Conservation (phyloP, 2,888 invertebrate genomes). For the Eupithecia pulchellata region DNA sequence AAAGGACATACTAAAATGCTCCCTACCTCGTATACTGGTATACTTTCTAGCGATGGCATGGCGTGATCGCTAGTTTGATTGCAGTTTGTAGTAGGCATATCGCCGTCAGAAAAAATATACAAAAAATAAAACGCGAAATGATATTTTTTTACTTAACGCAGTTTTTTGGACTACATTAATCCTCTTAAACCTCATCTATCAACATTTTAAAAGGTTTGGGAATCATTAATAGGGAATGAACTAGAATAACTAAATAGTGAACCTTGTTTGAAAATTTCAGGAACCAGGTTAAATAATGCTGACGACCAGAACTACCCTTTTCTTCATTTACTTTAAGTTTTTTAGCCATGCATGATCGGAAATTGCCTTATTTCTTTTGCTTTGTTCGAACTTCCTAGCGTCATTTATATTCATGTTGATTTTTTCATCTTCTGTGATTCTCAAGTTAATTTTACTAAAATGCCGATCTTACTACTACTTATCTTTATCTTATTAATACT, state of each 20-base stretch:
- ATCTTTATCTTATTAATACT: too few species aligned
- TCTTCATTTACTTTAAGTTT: neutral
- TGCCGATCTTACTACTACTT: too few species aligned
- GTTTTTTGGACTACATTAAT: too few species aligned
- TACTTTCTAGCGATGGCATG: neutral
- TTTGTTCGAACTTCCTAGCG: neutral
- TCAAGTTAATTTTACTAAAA: neutral
- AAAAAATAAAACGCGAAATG: neutral
- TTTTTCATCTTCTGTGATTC: neutral
- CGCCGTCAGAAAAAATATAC: neutral
- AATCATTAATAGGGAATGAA: neutral
- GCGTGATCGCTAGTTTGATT: neutral
- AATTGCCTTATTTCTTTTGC: constrained; percentile 1
- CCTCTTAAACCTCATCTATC: too few species aligned
- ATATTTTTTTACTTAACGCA: neutral
- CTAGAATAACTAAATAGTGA: neutral
- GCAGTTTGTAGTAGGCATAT: neutral
- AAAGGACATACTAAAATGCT: too few species aligned
- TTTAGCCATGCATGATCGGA: constrained; percentile 1
- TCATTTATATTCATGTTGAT: constrained; percentile 2
- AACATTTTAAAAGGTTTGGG: neutral
- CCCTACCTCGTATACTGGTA: too few species aligned
- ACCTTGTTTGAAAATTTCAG: neutral
- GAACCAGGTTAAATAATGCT: neutral
- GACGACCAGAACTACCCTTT: neutral